Base-by-base conservation (phyloP, 30 jellyfish, hydroid and myxozoan species). In the Sanderia malayensis region DNA sequence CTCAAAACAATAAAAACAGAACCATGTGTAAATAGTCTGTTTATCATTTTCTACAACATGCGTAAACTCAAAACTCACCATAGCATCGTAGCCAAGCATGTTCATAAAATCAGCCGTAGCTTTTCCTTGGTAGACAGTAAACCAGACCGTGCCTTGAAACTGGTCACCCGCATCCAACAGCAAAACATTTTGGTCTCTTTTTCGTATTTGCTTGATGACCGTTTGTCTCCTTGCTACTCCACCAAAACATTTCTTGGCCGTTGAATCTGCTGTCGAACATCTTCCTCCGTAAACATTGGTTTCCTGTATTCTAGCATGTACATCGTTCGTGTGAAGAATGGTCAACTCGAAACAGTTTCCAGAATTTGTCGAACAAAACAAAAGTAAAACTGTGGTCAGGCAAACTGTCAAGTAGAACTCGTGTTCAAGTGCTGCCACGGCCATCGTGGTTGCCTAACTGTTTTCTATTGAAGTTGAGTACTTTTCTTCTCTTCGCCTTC, bases 131-230 rank as follows among this genome's bases (percentile, higher is more conserved):
- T 76, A 84, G n/a, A 67, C 29, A 15, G 31, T 70, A 84, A 61
- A 84, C 95, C 95, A 84, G 15, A 78, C 19, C 27, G 95, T 84
- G 41, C 95, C 95, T 21, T 63, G 88, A 30, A 23, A 76, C 63
- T 75, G 95, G 32, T 84, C 95, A 25, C 95, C 95, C 1, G 88
- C 95, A 58, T 84, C 95, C 28, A 84, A 33, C 19, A 84, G 47
- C 31, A 84, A 59, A 20, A 47, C 73, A 33, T 75, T 44, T 19
- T 22, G 25, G 25, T 24, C 46, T 25, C 27, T 21, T 33, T 27
- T 24, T 19, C 95, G 46, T 4, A 76, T 62, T 20, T 84, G 70
- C 1, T 61, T 46, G 27, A 84, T 32, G 8, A 21, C 85, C 23
- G 84, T 74, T n/a, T 45, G 53, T 73, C 92, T 19, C 60, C 95